A percentile compares a stretch with the other conserved stretches of the same genome.
phyloP scores from a whole-genome alignment of 2,888 invertebrate species.

The Nomada flava region DNA sequence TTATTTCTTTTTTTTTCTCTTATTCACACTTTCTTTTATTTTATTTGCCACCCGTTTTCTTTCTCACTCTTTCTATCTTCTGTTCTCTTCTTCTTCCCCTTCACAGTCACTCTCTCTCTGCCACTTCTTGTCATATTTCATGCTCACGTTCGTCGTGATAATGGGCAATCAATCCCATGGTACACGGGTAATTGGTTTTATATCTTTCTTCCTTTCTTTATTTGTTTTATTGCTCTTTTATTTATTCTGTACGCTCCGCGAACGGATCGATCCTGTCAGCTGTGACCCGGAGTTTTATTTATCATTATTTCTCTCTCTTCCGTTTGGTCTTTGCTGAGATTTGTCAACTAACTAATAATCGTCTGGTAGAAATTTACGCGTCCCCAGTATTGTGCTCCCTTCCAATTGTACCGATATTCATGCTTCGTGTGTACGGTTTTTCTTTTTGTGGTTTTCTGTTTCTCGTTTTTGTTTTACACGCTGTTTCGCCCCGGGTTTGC shows the following conservation, averaged over 20 bases:
- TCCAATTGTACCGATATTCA: constrained; percentile 1
- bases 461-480: neutral
- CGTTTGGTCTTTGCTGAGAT: constrained; percentile 38
- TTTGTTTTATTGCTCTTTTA: neutral
- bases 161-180: too few species aligned
- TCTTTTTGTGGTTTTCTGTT: neutral
- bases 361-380: constrained; percentile 9
- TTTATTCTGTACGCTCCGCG: neutral
- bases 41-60: neutral
- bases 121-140: too few species aligned
- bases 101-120: too few species aligned
- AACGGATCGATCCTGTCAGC: constrained; percentile 42
- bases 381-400: constrained; percentile 15
- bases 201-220: neutral
- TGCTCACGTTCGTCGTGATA: too few species aligned
- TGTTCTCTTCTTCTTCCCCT: neutral
- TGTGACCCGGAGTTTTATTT: constrained; percentile 5
- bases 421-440: constrained; percentile 2
- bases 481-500: neutral
- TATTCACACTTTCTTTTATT: constrained; percentile 2
- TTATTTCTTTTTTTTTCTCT: constrained; percentile 31
- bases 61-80: neutral
- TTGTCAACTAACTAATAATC: constrained; percentile 38
- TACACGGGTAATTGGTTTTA: neutral
- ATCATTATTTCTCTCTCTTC: constrained; percentile 10